Percentiles rank a stretch among this genome's conserved stretches.
These are phyloP conservation scores for Asteroscopus sphinx DNA, from an alignment of 2,888 invertebrate genomes.

Conservation along the genomic window DNA sequence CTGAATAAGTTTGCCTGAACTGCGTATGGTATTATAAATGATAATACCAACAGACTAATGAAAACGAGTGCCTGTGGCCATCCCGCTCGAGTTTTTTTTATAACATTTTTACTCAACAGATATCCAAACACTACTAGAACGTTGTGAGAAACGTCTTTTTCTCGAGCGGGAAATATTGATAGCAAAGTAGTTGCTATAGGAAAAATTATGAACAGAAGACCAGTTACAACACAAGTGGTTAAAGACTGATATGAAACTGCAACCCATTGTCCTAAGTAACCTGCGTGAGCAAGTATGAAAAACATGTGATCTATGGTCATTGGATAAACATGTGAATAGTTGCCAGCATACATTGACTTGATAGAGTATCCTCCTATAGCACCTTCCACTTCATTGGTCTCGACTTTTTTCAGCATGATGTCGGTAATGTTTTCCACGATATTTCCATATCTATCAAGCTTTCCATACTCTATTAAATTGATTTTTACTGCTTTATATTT, in stretches of 20 bases:
- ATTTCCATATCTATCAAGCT: constrained; percentile 58
- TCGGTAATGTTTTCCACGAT: constrained; percentile 46
- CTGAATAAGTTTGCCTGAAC: constrained; percentile 62
- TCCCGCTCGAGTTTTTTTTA: constrained; percentile 42
- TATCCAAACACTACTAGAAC: constrained; percentile 63
- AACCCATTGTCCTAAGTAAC: constrained; percentile 45
- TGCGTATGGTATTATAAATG: constrained; percentile 62
- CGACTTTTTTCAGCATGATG: constrained; percentile 54
- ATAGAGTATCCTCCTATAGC: constrained; percentile 46
- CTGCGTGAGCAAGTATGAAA: constrained; percentile 40
- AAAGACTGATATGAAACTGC: constrained; percentile 34
- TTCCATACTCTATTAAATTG: constrained; percentile 50
- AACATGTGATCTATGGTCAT: constrained; percentile 41
- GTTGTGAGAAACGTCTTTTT: constrained; percentile 50
- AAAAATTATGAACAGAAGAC: constrained; percentile 50
- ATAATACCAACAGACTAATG: constrained; percentile 55
- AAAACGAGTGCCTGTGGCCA: constrained; percentile 55
- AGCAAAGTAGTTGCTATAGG: constrained; percentile 45
- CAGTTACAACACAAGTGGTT: constrained; percentile 16
- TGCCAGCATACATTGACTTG: neutral
- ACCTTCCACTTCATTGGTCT: constrained; percentile 59
- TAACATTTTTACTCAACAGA: constrained; percentile 58
- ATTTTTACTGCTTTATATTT: constrained; percentile 49
- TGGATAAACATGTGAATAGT: constrained; percentile 56
- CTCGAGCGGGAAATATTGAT: constrained; percentile 51